Conservation (phyloP, 2,113 vertebrate species). For the Dipodomys ordii region DNA sequence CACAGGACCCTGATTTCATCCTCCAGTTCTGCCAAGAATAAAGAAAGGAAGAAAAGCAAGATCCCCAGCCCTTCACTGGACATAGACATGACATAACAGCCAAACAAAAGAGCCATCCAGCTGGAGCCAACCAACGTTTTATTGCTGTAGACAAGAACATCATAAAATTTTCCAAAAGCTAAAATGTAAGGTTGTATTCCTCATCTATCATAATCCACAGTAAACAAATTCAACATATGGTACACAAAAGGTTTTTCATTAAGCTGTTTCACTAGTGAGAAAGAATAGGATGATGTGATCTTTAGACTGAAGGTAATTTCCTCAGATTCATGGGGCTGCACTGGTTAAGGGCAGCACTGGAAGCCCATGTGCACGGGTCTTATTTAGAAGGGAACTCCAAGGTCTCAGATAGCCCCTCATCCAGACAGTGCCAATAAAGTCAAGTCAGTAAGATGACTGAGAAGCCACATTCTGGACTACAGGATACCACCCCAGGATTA, state of each 20-base stretch:
- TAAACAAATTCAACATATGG: conserved; percentile 59
- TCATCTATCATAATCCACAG: conserved; percentile 62
- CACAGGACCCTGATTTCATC: too few species aligned
- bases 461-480: not conserved
- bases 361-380: not conserved
- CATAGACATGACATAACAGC: conserved; percentile 52
- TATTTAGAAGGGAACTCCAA: not conserved
- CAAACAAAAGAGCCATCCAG: conserved; percentile 70
- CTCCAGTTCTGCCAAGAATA: not conserved
- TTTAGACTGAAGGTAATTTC: conserved; percentile 63
- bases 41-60: conserved; percentile 21
- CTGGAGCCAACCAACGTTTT: conserved; percentile 63
- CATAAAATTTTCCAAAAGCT: conserved; percentile 54
- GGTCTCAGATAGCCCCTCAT: not conserved
- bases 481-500: not conserved
- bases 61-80: not conserved
- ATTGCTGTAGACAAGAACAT: conserved; percentile 62
- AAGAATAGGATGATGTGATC: conserved; percentile 15
- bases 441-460: not conserved
- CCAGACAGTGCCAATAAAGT: not conserved
- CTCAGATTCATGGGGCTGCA: not conserved
- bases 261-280: conserved; percentile 59
- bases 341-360: not conserved
- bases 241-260: conserved; percentile 62
- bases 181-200: conserved; percentile 54